Evolutionary conservation across 2,113 vertebrate species (phyloP).

Genomic region (Taurulus bubalis): DNA sequence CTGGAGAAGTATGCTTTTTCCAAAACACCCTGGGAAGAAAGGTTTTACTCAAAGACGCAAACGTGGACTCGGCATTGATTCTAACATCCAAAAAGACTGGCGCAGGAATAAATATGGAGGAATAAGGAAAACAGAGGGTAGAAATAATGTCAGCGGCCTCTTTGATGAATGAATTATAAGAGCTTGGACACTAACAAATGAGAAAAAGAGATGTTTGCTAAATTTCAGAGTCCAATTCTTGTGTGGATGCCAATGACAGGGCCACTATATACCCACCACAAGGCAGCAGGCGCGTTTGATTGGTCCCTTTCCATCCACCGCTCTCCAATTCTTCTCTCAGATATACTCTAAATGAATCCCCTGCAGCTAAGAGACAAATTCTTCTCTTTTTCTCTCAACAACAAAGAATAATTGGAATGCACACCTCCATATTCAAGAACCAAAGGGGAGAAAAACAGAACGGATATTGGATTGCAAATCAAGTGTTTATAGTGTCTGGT

Average conservation of each 20-base stretch:
- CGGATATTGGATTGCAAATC: constrained; percentile 74
- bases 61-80: constrained; percentile 29
- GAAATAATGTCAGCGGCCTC: neutral
- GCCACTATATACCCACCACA: neutral
- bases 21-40: neutral
- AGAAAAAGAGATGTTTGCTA: constrained; percentile 31
- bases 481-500: constrained; percentile 66
- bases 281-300: constrained; percentile 26
- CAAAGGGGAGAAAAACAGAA: constrained; percentile 60
- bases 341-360: constrained; percentile 43
- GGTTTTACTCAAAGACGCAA: constrained; percentile 19
- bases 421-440: constrained; percentile 61
- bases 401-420: constrained; percentile 67
- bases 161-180: constrained; percentile 43
- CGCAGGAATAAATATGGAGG: constrained; percentile 12
- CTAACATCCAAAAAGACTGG: constrained; percentile 19
- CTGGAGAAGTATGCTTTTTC: neutral
- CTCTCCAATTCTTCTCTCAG: constrained; percentile 31
- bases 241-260: constrained; percentile 4
- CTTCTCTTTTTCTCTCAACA: neutral
- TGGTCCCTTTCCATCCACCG: constrained; percentile 3
- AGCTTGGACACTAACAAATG: constrained; percentile 24
- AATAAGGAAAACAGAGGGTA: neutral
- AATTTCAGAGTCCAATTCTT: constrained; percentile 20
- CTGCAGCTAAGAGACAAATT: constrained; percentile 37